Percentiles rank a stretch among this genome's conserved stretches.
phyloP scores from a whole-genome alignment of 2,888 invertebrate genomes.

The Syrista parreyssii region DNA sequence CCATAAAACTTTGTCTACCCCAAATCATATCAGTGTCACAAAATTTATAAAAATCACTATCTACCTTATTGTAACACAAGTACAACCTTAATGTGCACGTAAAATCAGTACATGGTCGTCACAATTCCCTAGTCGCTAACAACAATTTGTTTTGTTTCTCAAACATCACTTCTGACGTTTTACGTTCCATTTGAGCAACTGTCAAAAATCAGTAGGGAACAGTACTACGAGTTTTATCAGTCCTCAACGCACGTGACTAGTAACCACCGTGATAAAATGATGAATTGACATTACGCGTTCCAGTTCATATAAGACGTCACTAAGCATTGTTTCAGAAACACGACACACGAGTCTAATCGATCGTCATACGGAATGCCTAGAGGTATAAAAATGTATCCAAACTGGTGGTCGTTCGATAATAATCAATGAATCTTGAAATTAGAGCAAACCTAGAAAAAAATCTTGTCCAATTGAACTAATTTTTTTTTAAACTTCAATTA shows the following conservation, averaged over 20 bases:
- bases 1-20: not conserved
- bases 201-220: not conserved
- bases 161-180: not conserved
- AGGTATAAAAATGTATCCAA: not conserved
- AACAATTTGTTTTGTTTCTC: not conserved
- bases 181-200: not conserved
- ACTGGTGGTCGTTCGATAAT: not conserved
- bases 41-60: not conserved
- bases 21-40: not conserved
- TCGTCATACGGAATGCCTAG: not conserved
- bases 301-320: not conserved
- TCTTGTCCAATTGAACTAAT: not conserved
- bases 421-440: not conserved
- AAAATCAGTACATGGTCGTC: not conserved
- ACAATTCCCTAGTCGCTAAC: not conserved
- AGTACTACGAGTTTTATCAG: not conserved
- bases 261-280: not conserved
- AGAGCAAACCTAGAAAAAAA: not conserved
- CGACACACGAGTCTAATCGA: not conserved
- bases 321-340: not conserved
- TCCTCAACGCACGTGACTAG: not conserved
- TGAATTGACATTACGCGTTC: not conserved
- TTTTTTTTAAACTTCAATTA: not conserved
- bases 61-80: not conserved
- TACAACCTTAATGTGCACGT: not conserved